Evolutionary conservation across 2,113 vertebrate species (phyloP), one percentile per base, ranked within the genome.

Genomic region (Daphoenositta chrysoptera): DNA sequence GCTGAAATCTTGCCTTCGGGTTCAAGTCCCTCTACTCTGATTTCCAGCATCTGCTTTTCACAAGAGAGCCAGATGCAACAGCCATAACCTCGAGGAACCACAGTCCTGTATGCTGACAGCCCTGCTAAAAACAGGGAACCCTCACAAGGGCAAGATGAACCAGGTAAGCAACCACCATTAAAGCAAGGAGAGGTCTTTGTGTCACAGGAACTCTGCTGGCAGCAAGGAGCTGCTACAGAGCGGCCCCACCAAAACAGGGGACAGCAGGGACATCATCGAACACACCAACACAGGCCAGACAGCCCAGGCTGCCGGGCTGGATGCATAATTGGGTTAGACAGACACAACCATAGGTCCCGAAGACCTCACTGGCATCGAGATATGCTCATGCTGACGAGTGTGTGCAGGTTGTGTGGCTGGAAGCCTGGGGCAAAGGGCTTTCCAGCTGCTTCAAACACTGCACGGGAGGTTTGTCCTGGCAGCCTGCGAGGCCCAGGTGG

Each of bases 361-460:
- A 30, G 31, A 28, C 39, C 31, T 47, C 3, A 2, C 40, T 5
- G 17, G 40, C 11, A 2, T 0, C 1, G 3, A 40, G 37, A 27
- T 9, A 2, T 3, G 22, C 64, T 56, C 0, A 0, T 0, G 11
- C 33, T 57, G 48, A 19, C 14, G 35, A 48, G 26, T 0, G 0
- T 26, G 40, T 4, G 0, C 33, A 66, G 45, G 33, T 1, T 8
- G 7, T 9, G 42, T 13, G 39, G 28, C 44, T 44, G 51, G 19
- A 30, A 87, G 39, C 30, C 12, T 2, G 18, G 28, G 18, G 15
- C 64, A 39, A 47, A 53, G 31, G 23, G 33, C 37, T 37, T 53
- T 23, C 9, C 39, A 24, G 30, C 2, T 57, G 33, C 69, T 22
- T 5, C 24, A 26, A 64, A 58, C 4, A 19, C 48, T 24, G 37